Base-by-base conservation (phyloP, 2,888 invertebrate genomes). In the Boloria selene region DNA sequence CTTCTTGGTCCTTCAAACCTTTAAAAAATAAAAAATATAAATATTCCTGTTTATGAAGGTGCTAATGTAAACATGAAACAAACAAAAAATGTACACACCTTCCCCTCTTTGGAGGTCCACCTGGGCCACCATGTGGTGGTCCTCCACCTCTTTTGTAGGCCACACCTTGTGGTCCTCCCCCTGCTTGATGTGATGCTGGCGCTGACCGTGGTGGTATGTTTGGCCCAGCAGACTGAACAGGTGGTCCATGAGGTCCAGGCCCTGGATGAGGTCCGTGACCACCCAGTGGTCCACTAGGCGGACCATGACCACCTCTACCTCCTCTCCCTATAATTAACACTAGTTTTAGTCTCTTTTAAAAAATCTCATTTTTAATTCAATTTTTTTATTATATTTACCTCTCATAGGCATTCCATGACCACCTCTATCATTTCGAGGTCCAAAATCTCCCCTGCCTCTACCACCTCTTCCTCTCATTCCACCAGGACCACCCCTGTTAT, bases 361-460 rank as follows among this genome's bases (percentile, higher is more conserved):
- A n/a, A n/a, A n/a, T n/a, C n/a, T n/a, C n/a, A n/a, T n/a, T n/a
- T n/a, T n/a, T n/a, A n/a, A n/a, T n/a, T n/a, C 2, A 18, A 22
- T 13, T 18, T 10, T 7, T 10, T 14, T 38, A 56, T 31, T 26
- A 38, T 4, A n/a, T 50, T 53, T 70, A 88, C 91, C 91, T 87
- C 91, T 86, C 90, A 90, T 90, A 5, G 84, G 87, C 90, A 90
- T 89, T 45, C 90, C 86, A 47, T 88, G 79, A 10, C 86, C 86
- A 49, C 81, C 90, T 66, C 90, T 80, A 58, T 89, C 90, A 69
- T 82, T 86, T 44, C 89, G 79, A 14, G 81, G 90, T 14, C 80
- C 84, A 75, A 90, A 91, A 72, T 92, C 91, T 18, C 90, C 91
- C 49, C 90, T 80, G 0, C 91, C 90, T 49, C 91, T 75, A 2